phyloP scores from a whole-genome alignment of 2,113 vertebrate species.

The Nothobranchius kuhntae region DNA sequence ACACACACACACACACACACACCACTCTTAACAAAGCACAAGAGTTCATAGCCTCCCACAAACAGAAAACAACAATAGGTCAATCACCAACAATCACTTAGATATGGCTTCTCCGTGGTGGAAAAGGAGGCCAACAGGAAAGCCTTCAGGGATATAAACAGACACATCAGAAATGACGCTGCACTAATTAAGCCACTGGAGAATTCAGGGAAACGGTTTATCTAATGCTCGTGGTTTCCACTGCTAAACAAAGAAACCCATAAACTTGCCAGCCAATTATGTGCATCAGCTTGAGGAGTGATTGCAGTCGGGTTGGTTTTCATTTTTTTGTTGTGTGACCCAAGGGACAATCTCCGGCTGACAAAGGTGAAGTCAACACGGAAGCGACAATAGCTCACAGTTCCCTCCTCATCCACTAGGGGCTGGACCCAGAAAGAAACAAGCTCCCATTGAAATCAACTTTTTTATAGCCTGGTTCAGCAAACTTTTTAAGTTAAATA shows the following conservation, averaged over 20 bases:
- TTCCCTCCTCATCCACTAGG: too few relatives aligned
- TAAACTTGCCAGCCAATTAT: slow-evolving; percentile 24
- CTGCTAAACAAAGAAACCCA: slow-evolving; percentile 42
- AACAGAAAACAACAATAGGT: slow-evolving; percentile 35
- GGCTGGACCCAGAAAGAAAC: too few relatives aligned
- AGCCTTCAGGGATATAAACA: slow-evolving; percentile 51
- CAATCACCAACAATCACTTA: slow-evolving; percentile 46
- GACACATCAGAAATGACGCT: slow-evolving; percentile 43
- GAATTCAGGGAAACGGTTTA: slow-evolving; percentile 47
- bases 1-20: slow-evolving; percentile 63
- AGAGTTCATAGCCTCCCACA: slow-evolving; percentile 39
- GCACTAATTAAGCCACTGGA: slow-evolving; percentile 61
- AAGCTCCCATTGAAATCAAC: too few relatives aligned
- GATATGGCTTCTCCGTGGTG: slow-evolving; percentile 17
- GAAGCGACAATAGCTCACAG: too few relatives aligned
- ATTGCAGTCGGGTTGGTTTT: slow-evolving; percentile 7
- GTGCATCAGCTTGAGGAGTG: slow-evolving; percentile 27
- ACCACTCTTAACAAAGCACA: slow-evolving; percentile 50
- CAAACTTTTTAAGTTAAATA: too few relatives aligned
- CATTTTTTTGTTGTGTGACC: not conserved
- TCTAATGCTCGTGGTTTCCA: slow-evolving; percentile 40
- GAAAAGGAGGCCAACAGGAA: slow-evolving; percentile 42
- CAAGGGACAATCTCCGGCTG: too few relatives aligned
- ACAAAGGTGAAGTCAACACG: too few relatives aligned
- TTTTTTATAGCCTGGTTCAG: too few relatives aligned